Conservation (phyloP, 2,888 invertebrate genomes). For the Ypsolopha scabrella region DNA sequence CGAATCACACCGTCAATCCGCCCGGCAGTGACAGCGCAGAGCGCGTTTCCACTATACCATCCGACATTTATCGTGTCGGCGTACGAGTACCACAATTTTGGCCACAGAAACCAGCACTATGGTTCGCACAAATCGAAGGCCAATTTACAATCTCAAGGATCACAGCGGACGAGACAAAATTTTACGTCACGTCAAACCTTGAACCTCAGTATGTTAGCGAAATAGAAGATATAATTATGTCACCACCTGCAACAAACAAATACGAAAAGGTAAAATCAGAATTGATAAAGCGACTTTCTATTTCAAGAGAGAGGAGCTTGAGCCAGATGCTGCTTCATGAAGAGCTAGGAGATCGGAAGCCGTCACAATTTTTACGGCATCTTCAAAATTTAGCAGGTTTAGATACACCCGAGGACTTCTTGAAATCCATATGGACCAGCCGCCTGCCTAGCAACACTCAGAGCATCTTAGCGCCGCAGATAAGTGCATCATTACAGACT, state of each 20-base stretch:
- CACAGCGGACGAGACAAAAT: conserved; percentile 7
- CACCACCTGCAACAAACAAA: conserved; percentile 5
- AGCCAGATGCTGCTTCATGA: conserved; percentile 6
- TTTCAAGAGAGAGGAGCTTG: conserved; percentile 2
- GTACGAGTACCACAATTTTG: no score
- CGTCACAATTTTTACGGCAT: conserved; percentile 1
- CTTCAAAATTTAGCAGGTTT: conserved; percentile 1
- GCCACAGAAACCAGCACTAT: conserved; percentile 7
- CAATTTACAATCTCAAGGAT: conserved; percentile 7
- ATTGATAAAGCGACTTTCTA: conserved; percentile 6
- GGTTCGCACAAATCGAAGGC: conserved; percentile 9
- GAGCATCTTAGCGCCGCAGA: background rate
- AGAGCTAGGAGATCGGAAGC: conserved; percentile 8
- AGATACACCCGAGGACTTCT: background rate
- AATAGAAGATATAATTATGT: conserved; percentile 10
- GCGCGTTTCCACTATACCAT: no score
- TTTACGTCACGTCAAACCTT: conserved; percentile 6
- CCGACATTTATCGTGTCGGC: no score
- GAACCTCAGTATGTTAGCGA: conserved; percentile 6
- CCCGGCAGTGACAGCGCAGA: no score
- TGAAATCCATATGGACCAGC: background rate
- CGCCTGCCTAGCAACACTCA: background rate
- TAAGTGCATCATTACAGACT: background rate
- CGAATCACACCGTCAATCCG: no score
- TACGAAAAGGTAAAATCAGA: background rate